These are phyloP conservation scores for Podarcis siculus DNA, from an alignment of 2,797 vertebrate genomes.

Conservation along the genomic window DNA sequence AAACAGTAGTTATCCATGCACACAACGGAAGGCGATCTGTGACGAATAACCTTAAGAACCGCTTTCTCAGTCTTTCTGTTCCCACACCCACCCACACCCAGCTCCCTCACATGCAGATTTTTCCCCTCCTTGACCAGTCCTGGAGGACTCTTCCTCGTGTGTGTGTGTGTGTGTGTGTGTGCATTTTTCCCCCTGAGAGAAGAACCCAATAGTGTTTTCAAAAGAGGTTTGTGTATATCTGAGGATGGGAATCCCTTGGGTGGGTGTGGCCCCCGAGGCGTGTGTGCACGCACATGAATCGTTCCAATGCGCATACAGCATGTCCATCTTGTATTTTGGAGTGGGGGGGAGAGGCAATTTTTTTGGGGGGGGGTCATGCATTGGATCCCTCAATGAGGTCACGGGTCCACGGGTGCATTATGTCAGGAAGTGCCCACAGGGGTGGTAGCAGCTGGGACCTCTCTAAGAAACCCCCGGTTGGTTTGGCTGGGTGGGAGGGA, in stretches of 20 bases:
- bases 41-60: not conserved
- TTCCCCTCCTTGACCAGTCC: not conserved
- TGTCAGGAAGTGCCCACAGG: not conserved
- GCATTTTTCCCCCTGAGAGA: not conserved
- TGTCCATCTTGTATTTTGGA: not conserved
- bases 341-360: not conserved
- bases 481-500: no score
- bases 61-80: not conserved
- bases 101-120: not conserved
- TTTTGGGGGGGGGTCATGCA: not conserved
- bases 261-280: constrained; percentile 31
- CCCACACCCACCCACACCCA: not conserved
- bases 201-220: rapidly evolving
- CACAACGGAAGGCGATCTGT: not conserved
- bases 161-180: not conserved
- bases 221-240: not conserved
- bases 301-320: not conserved
- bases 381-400: not conserved
- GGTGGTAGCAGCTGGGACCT: not conserved
- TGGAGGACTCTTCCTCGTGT: not conserved
- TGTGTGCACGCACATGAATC: not conserved
- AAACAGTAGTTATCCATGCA: no score
- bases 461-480: not conserved
- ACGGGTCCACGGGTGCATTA: no score
- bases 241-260: constrained; percentile 1